Evolutionary conservation across 2,113 vertebrate species (phyloP).

Genomic region (Talpa occidentalis): DNA sequence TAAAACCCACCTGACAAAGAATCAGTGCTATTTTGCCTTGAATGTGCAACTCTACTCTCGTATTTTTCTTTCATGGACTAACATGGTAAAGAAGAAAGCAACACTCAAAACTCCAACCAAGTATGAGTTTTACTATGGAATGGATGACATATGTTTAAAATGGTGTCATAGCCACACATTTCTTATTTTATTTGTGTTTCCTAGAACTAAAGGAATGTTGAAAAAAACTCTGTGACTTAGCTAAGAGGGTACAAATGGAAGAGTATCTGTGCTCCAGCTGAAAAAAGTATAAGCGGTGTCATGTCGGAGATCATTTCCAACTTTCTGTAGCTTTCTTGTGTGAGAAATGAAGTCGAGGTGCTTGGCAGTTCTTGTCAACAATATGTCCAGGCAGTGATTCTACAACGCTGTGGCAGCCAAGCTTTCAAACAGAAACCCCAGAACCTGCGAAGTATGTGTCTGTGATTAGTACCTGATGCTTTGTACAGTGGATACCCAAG

Average conservation of each 20-base stretch:
- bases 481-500: neutral
- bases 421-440: slow-evolving; percentile 75
- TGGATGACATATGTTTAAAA: slow-evolving; percentile 71
- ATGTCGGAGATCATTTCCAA: slow-evolving; percentile 57
- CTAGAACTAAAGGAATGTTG: slow-evolving; percentile 67
- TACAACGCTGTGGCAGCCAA: slow-evolving; percentile 22
- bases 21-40: neutral
- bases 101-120: neutral
- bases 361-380: slow-evolving; percentile 80
- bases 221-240: slow-evolving; percentile 49
- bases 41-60: neutral
- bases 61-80: neutral
- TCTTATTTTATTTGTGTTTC: slow-evolving; percentile 73
- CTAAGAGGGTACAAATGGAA: slow-evolving; percentile 62
- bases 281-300: slow-evolving; percentile 58
- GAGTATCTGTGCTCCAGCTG: slow-evolving; percentile 75
- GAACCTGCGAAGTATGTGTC: slow-evolving; percentile 65
- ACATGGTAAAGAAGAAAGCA: neutral
- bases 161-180: slow-evolving; percentile 60
- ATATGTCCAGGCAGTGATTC: slow-evolving; percentile 37
- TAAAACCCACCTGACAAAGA: neutral
- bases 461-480: slow-evolving; percentile 76
- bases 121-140: neutral
- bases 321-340: slow-evolving; percentile 28
- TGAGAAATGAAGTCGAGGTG: slow-evolving; percentile 64